phyloP scores from a whole-genome alignment of 2,797 vertebrate species.

The Manis crassicaudata region DNA sequence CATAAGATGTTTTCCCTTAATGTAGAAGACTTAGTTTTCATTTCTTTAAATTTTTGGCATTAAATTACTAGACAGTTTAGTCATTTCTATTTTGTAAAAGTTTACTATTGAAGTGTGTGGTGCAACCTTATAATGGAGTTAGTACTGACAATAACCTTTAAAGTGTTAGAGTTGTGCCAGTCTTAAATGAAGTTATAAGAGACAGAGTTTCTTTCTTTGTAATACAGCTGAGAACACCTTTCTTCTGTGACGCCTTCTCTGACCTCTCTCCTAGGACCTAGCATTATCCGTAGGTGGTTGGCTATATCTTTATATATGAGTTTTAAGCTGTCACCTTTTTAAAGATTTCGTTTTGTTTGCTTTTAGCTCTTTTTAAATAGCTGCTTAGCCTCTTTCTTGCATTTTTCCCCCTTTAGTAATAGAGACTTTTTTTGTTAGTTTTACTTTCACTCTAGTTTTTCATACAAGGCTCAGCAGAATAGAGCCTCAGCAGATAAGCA shows the following conservation, averaged over 20 bases:
- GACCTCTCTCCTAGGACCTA: not conserved
- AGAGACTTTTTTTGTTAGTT: not conserved
- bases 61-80: not conserved
- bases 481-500: not conserved
- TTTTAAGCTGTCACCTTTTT: slow-evolving; percentile 8
- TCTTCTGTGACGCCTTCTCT: not conserved
- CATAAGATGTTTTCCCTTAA: slow-evolving; percentile 23
- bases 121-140: not conserved
- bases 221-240: not conserved
- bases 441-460: slow-evolving; percentile 50
- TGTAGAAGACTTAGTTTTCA: slow-evolving; percentile 42
- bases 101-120: not conserved
- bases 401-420: not conserved
- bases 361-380: slow-evolving; percentile 26
- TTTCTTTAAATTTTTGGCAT: slow-evolving; percentile 54
- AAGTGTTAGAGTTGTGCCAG: not conserved
- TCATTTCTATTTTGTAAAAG: slow-evolving; percentile 26
- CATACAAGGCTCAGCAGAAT: slow-evolving; percentile 10
- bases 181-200: not conserved
- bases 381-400: not conserved
- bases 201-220: not conserved
- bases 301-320: not conserved
- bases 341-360: slow-evolving; percentile 34
- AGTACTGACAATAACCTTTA: not conserved
- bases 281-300: not conserved